phyloP scores from a whole-genome alignment of 2,113 vertebrate species.

The Platanista minor region DNA sequence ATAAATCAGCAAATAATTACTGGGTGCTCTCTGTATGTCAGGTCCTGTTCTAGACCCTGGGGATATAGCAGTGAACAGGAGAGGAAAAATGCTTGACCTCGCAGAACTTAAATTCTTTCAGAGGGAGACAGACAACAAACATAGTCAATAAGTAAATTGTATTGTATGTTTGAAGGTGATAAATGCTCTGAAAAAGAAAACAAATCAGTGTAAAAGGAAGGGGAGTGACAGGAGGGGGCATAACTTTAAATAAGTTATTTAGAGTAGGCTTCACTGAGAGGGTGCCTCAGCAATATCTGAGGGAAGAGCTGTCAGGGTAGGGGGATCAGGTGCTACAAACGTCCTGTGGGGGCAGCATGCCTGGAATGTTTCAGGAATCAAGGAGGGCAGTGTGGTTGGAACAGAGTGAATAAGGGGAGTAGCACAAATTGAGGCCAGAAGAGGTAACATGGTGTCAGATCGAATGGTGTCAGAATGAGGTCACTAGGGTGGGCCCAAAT shows the following conservation, averaged over 20 bases:
- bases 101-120: neutral
- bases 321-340: neutral
- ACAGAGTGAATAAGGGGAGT: neutral
- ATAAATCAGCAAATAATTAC: neutral
- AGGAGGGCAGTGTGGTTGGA: neutral
- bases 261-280: neutral
- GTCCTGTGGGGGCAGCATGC: rapidly evolving
- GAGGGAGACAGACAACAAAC: neutral
- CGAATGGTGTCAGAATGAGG: neutral
- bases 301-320: neutral
- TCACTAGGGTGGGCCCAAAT: neutral
- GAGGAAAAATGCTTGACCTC: neutral
- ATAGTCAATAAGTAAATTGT: neutral
- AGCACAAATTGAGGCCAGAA: neutral
- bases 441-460: neutral
- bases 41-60: neutral
- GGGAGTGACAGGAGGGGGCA: rapidly evolving
- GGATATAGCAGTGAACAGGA: neutral
- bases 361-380: neutral
- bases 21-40: neutral
- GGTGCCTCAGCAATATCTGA: neutral
- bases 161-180: neutral
- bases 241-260: neutral
- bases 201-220: neutral
- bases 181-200: neutral